phyloP scores from a whole-genome alignment of 2,797 vertebrate genomes.

The Astyanax mexicanus region DNA sequence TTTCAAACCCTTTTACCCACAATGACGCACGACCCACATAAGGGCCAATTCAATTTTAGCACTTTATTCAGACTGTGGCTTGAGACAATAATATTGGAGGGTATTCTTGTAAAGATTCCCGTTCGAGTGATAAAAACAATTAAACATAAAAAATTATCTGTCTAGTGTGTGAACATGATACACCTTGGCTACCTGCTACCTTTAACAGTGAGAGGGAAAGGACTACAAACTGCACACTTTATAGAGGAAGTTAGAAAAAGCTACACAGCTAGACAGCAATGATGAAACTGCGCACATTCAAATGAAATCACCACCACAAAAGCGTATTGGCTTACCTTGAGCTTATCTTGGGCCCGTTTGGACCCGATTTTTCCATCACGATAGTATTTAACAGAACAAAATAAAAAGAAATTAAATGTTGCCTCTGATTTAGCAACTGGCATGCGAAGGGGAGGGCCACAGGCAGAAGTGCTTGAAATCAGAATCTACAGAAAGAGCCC shows the following conservation, averaged over 20 bases:
- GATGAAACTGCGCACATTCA: constrained; percentile 39
- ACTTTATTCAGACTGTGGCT: constrained; percentile 47
- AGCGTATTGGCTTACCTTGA: constrained; percentile 75
- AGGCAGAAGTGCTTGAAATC: neutral
- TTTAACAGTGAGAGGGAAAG: constrained; percentile 11
- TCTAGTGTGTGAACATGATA: neutral
- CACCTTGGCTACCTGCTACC: neutral
- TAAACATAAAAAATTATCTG: constrained; percentile 18
- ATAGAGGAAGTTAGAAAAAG: neutral
- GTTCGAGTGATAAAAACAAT: neutral
- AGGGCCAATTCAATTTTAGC: constrained; percentile 46
- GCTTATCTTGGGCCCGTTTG: constrained; percentile 67
- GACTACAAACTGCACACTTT: neutral
- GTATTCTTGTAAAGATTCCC: constrained; percentile 30
- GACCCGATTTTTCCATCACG: constrained; percentile 60
- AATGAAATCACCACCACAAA: constrained; percentile 38
- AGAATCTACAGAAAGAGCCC: constrained; percentile 15
- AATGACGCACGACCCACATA: constrained; percentile 48
- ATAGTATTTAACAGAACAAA: constrained; percentile 62
- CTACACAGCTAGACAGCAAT: neutral
- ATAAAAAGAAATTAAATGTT: constrained; percentile 51
- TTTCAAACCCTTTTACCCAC: constrained; percentile 41
- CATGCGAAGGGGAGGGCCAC: constrained; percentile 15
- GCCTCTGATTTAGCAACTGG: constrained; percentile 14
- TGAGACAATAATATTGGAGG: constrained; percentile 50